phyloP scores from a whole-genome alignment of 2,113 vertebrate genomes.

The Hydrochoerus hydrochaeris region DNA sequence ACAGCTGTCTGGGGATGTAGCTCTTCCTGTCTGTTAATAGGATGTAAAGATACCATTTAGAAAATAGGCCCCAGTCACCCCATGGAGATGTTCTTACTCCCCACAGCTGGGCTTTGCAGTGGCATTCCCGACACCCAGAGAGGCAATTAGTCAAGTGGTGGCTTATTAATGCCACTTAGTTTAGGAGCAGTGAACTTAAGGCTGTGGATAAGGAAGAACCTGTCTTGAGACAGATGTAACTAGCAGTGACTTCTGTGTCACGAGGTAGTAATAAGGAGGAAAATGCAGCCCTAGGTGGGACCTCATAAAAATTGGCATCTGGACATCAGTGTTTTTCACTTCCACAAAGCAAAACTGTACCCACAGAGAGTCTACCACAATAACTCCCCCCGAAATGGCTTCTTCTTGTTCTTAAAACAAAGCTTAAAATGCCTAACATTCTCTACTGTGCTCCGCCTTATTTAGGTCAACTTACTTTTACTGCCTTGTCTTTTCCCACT shows the following conservation, averaged over 20 bases:
- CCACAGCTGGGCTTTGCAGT: neutral
- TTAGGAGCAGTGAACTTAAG: neutral
- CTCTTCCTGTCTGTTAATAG: neutral
- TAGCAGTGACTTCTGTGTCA: neutral
- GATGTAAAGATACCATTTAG: neutral
- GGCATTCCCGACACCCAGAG: neutral
- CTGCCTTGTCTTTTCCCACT: neutral
- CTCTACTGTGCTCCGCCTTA: neutral
- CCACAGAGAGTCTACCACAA: neutral
- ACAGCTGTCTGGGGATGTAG: neutral
- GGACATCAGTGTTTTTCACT: neutral
- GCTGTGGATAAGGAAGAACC: slow-evolving; percentile 9
- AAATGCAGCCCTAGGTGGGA: neutral
- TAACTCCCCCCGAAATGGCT: neutral
- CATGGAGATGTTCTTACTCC: neutral
- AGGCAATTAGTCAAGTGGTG: neutral
- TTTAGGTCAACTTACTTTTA: neutral
- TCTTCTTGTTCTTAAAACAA: neutral
- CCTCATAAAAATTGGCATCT: neutral
- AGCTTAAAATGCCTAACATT: neutral
- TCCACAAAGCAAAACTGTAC: neutral
- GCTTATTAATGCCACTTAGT: slow-evolving; percentile 13
- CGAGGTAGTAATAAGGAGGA: neutral
- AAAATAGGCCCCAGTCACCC: neutral
- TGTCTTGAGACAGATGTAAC: neutral